Base-by-base conservation (phyloP, 2,888 invertebrate genomes). In the Clistopyga incitator region DNA sequence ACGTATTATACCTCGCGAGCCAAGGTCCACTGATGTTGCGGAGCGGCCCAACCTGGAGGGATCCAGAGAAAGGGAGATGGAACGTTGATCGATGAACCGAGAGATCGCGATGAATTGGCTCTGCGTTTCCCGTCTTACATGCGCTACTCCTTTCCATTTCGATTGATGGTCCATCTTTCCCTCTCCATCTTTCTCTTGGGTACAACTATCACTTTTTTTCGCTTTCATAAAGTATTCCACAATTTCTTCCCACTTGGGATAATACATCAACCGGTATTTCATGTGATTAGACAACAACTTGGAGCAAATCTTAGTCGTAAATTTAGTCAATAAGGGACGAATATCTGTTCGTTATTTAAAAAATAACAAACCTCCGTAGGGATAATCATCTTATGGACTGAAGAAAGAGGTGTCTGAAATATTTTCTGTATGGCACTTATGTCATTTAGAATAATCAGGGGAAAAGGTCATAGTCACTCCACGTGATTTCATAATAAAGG, bases 71-170 rank as follows among this genome's bases (percentile, higher is more conserved):
- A 11, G 15, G 50, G 78, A 84, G 82, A 84, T 79, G 79, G 59
- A 34, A 85, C 91, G 92, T 92, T 92, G 92, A 93, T 92, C 91
- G 92, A 92, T 92, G 89, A 88, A 83, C 87, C 83, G 84, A 86
- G 87, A 83, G 76, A 75, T 82, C 87, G 89, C 90, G 90, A 92
- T 92, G 90, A 91, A 92, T 92, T 90, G 87, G 84, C 85, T n/a
- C n/a, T 85, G 78, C 86, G 85, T 85, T 70, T 81, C 38, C 82
- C 29, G 71, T 84, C 71, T 29, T 70, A 67, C 67, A 65, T 56
- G 50, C 50, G 29, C 61, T 61, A 59, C 59, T 54, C 47, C 65
- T 50, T 78, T 38, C 59, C 52, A 65, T 78, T 80, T 80, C 67
- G 54, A 78, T 80, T 42, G 59, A 15, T 34, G 47, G 64, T 65